A percentile compares a stretch with the other conserved stretches of the same genome.
Evolutionary conservation across 2,797 vertebrate species (phyloP).

Genomic region (Anguilla marmorata): DNA sequence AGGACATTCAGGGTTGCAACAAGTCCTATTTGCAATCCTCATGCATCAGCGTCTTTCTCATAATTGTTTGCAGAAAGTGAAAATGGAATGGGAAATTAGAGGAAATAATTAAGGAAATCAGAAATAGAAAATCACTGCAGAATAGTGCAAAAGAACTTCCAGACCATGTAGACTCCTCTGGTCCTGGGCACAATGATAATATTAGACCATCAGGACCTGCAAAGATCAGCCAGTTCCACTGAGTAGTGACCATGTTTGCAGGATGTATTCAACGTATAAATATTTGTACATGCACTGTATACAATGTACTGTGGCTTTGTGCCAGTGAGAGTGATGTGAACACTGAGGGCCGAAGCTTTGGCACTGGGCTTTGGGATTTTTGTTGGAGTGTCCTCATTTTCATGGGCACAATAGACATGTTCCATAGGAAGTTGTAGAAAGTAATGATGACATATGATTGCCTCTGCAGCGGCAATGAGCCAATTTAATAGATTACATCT

Average conservation of each 20-base stretch:
- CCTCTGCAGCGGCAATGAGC: background rate
- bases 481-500: background rate
- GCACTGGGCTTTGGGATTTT: background rate
- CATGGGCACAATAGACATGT: background rate
- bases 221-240: background rate
- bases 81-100: background rate
- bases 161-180: background rate
- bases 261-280: background rate
- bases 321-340: background rate
- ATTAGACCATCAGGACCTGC: constrained; percentile 8
- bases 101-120: background rate
- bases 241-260: background rate
- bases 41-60: background rate
- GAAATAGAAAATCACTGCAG: background rate
- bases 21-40: background rate
- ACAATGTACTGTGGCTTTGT: background rate
- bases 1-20: background rate
- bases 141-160: background rate
- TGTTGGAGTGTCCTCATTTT: background rate
- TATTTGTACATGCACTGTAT: background rate
- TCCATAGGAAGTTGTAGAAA: background rate
- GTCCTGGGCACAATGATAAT: background rate
- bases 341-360: background rate
- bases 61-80: background rate
- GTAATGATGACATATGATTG: background rate